Percentiles rank a stretch among this genome's conserved stretches.
These are phyloP conservation scores for Scaptomyza graminum DNA, from an alignment of 1,140 invertebrate species.

Conservation along the genomic window DNA sequence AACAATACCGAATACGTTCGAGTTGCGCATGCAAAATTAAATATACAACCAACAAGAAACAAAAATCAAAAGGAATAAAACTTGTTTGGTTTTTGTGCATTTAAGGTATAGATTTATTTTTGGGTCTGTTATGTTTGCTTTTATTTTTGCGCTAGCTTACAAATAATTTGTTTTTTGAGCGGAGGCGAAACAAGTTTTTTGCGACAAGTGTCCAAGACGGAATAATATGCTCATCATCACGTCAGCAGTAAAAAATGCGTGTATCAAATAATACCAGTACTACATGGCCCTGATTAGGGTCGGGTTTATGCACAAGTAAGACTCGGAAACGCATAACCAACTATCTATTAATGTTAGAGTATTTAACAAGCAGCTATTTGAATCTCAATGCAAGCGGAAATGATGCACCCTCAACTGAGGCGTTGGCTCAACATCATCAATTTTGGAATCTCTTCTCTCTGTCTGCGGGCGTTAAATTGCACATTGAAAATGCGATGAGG, in stretches of 20 bases:
- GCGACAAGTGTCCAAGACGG: conserved; percentile 58
- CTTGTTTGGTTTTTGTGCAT: conserved; percentile 32
- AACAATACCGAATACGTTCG: background rate
- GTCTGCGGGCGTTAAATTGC: background rate
- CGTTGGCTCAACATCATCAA: conserved; percentile 29
- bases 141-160: conserved; percentile 12
- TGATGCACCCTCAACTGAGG: conserved; percentile 27
- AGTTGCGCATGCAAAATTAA: conserved; percentile 24
- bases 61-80: conserved; percentile 20
- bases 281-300: background rate
- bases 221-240: conserved; percentile 23
- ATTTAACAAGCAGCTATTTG: background rate
- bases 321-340: background rate
- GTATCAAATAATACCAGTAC: conserved; percentile 40
- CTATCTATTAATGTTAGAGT: background rate
- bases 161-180: conserved; percentile 29
- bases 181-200: conserved; percentile 67
- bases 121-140: conserved; percentile 19
- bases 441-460: background rate
- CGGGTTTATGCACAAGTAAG: background rate
- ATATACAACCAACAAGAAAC: background rate
- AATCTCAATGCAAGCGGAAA: conserved; percentile 49
- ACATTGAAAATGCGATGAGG: conserved; percentile 31
- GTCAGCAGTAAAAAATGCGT: conserved; percentile 58
- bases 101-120: conserved; percentile 33